A percentile compares a stretch with the other conserved stretches of the same genome.
Evolutionary conservation across 2,113 vertebrate species (phyloP).

Genomic region (Protobothrops mucrosquamatus): DNA sequence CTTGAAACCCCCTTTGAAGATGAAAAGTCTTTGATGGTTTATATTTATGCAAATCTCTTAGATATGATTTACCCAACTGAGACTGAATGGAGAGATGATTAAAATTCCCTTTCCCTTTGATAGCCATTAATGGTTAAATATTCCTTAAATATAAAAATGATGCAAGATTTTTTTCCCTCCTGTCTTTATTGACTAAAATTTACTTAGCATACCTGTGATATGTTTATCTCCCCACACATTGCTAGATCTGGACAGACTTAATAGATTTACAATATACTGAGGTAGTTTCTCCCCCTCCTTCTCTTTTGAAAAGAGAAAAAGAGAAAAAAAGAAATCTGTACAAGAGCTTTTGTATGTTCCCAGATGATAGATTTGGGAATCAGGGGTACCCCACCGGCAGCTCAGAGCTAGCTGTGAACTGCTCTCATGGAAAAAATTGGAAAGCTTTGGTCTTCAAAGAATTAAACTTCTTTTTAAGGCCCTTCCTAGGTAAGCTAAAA

Average conservation of each 20-base stretch:
- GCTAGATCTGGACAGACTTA: slow-evolving; percentile 78
- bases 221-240: slow-evolving; percentile 80
- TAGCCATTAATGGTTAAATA: slow-evolving; percentile 93
- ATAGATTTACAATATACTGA: slow-evolving; percentile 87
- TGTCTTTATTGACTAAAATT: slow-evolving; percentile 82
- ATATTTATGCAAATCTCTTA: slow-evolving; percentile 99
- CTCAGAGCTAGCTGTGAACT: slow-evolving; percentile 97
- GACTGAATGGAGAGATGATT: slow-evolving; percentile 99
- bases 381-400: slow-evolving; percentile 96
- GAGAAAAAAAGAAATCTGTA: slow-evolving; percentile 79
- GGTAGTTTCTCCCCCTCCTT: slow-evolving; percentile 37
- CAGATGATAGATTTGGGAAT: slow-evolving; percentile 99
- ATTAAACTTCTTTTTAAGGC: slow-evolving; percentile 97
- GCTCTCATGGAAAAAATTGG: slow-evolving; percentile 98
- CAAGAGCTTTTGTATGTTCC: slow-evolving; percentile 98
- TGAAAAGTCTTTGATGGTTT: slow-evolving; percentile 99
- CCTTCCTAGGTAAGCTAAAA: slow-evolving; percentile 93
- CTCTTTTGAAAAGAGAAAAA: slow-evolving; percentile 67
- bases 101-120: slow-evolving; percentile 97
- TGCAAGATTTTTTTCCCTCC: slow-evolving; percentile 73
- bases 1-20: slow-evolving; percentile 99
- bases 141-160: slow-evolving; percentile 89
- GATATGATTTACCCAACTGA: slow-evolving; percentile 99
- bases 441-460: slow-evolving; percentile 99
- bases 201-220: slow-evolving; percentile 79